Base-by-base conservation (phyloP, 2,888 invertebrate genomes). In the Leptogaster cylindrica region DNA sequence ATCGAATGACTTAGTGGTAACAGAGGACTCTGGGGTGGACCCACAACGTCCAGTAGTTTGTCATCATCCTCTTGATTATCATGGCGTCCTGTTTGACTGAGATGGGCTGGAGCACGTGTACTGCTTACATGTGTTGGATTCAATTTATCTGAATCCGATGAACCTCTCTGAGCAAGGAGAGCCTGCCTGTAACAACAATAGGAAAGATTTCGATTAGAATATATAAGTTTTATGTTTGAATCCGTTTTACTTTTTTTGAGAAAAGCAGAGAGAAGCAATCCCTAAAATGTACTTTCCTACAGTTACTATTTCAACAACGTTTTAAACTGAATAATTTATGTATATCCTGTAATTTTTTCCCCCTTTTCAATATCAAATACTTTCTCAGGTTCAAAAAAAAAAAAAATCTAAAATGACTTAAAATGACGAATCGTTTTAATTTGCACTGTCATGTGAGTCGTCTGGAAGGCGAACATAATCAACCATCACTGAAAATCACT, bases 1-100 rank as follows among this genome's bases (percentile, higher is more conserved):
- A 81, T 73, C 72, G 81, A 80, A 73, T 82, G 81, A 72, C 80
- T 79, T 69, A 86, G 82, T 6, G 85, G 84, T 69, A 90, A 86
- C 46, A 91, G 86, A 7, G 91, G 92, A 73, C 91, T 91, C 76
- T 93, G 92, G 61, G 92, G 88, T 27, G 91, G 93, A 0, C 93
- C 93, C 0, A 94, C 94, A 20, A 94, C 94, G 80, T 94, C 94
- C 76, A 94, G 82, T 23, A 90, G 85, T 75, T 91, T 88, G 79
- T 94, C 94, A 69, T 93, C 93, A 73, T 94, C 93, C 71, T 92
- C 91, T 74, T 87, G 83, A 74, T 76, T 77, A 72, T 80, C 78
- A 61, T 79, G 78, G 36, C 81, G 76, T 10, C 79, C 80, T 20
- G 79, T 82, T 64, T 79, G 81, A 31, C 78, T 81, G 72, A 81